These are phyloP conservation scores for Pardalotus punctatus DNA, from an alignment of 2,113 vertebrate species.

Conservation along the genomic window DNA sequence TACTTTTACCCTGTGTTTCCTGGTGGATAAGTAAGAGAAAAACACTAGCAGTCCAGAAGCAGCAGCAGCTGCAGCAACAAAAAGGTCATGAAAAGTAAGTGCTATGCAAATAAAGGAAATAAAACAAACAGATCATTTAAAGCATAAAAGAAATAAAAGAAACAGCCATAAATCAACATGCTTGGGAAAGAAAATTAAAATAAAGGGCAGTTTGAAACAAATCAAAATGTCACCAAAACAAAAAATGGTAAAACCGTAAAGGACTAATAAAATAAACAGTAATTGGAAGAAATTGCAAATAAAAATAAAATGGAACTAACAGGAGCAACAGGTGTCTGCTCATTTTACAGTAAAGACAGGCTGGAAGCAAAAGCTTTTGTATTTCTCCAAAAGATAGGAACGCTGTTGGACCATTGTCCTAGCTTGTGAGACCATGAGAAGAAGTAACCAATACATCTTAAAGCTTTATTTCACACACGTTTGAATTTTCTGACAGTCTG, in stretches of 20 bases:
- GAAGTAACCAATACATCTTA: not conserved
- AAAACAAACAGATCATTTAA: slow-evolving; percentile 49
- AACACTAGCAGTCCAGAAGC: not conserved
- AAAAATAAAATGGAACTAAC: not conserved
- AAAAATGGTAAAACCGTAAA: not conserved
- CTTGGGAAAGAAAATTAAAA: slow-evolving; percentile 33
- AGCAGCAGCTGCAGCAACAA: slow-evolving; percentile 54
- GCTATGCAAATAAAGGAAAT: slow-evolving; percentile 54
- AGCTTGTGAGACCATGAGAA: not conserved
- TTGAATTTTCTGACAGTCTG: not conserved
- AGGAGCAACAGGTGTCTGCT: not conserved
- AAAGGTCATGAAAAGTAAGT: slow-evolving; percentile 56
- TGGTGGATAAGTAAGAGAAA: not conserved
- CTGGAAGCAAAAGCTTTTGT: not conserved
- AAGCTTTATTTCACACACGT: not conserved
- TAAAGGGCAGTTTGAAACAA: slow-evolving; percentile 29
- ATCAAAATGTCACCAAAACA: slow-evolving; percentile 20
- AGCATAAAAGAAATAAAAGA: slow-evolving; percentile 26
- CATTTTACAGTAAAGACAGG: not conserved
- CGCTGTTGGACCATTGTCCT: not conserved
- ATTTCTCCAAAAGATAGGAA: not conserved
- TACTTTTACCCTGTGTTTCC: not conserved
- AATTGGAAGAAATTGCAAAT: slow-evolving; percentile 21
- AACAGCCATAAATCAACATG: not conserved
- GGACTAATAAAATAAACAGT: slow-evolving; percentile 22